Conservation (phyloP, 2,888 invertebrate genomes). For the Diadromus collaris region DNA sequence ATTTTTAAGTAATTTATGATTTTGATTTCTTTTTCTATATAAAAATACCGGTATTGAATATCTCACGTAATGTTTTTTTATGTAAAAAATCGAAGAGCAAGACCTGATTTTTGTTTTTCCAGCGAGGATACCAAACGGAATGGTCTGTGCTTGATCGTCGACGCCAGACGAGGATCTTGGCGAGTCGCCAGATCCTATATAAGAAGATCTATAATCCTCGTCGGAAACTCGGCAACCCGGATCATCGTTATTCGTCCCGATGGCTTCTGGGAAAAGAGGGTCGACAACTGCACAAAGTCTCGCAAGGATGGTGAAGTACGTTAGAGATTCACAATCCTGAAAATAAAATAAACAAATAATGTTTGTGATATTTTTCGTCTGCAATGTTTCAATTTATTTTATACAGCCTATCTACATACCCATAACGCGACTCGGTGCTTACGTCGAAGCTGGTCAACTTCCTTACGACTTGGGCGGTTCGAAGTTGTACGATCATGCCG, state of each 20-base stretch:
- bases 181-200: slow-evolving; percentile 84
- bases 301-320: slow-evolving; percentile 83
- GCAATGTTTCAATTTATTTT: slow-evolving; percentile 67
- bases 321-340: slow-evolving; percentile 47
- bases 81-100: background rate
- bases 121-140: slow-evolving; percentile 81
- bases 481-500: slow-evolving; percentile 86
- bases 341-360: background rate
- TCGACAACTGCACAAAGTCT: slow-evolving; percentile 86
- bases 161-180: slow-evolving; percentile 85
- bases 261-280: slow-evolving; percentile 89
- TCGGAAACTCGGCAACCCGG: slow-evolving; percentile 81
- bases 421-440: slow-evolving; percentile 85
- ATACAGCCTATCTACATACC: slow-evolving; percentile 87
- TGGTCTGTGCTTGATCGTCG: slow-evolving; percentile 84
- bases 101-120: slow-evolving; percentile 16
- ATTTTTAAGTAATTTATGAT: slow-evolving; percentile 81
- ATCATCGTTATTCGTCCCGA: slow-evolving; percentile 87
- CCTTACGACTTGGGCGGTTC: slow-evolving; percentile 88
- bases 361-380: slow-evolving; percentile 19
- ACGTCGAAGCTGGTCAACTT: slow-evolving; percentile 86
- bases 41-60: background rate
- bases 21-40: slow-evolving; percentile 1
- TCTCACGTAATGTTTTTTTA: background rate
- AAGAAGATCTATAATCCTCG: slow-evolving; percentile 82